Conservation (phyloP, 2,888 invertebrate genomes). For the Agrochola litura region DNA sequence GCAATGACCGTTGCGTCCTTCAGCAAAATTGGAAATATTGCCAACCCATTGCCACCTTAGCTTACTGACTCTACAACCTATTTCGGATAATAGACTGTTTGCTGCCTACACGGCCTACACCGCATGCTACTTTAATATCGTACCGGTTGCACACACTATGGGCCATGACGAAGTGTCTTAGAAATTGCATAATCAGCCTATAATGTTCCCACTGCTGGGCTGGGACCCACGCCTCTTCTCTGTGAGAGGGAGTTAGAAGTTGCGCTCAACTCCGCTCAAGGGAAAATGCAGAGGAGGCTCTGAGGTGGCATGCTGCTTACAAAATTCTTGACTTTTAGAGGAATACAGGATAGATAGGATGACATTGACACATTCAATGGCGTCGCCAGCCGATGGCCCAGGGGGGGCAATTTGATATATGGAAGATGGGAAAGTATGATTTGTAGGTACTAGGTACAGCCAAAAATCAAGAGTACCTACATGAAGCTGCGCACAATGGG, state of each 20-base stretch:
- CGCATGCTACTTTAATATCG: neutral
- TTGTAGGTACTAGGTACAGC: no score
- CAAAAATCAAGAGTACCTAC: no score
- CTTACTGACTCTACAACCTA: neutral
- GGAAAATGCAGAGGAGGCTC: neutral
- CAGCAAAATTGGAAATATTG: no score
- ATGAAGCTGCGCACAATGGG: no score
- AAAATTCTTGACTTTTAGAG: neutral
- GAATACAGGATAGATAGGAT: neutral
- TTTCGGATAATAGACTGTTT: neutral
- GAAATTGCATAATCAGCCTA: neutral
- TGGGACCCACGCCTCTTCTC: neutral
- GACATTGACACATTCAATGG: neutral
- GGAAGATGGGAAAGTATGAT: no score
- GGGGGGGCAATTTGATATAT: no score
- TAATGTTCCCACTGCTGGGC: neutral
- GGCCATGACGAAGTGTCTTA: neutral
- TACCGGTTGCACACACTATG: neutral
- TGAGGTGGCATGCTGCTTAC: neutral
- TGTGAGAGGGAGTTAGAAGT: neutral
- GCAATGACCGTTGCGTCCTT: neutral
- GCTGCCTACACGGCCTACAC: neutral
- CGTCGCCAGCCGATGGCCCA: no score
- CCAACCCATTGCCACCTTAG: no score
- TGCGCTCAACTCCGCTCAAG: no score